Base-by-base conservation (phyloP, 2,888 invertebrate genomes). In the Acleris emargana region DNA sequence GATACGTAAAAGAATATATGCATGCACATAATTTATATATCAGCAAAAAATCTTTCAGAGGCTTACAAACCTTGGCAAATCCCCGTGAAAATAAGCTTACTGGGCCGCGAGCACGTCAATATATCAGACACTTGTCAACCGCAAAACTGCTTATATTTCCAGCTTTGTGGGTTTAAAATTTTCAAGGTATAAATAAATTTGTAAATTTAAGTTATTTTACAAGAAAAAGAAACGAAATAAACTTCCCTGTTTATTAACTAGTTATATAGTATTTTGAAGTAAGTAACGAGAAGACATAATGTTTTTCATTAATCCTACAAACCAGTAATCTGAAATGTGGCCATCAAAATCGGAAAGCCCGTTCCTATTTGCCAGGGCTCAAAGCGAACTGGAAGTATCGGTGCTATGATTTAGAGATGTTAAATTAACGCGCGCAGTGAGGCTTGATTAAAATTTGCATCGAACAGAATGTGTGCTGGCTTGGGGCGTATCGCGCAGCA, bases 121-220 rank as follows among this genome's bases (percentile, higher is more conserved):
- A 87, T 85, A 83, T 83, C 80, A 87, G 87, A 84, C 84, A 84
- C 80, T 86, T 87, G 84, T 84, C 84, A 83, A 80, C 78, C 73
- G 73, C 76, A 80, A 80, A 85, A 82, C 77, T 73, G 81, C 81
- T 83, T 80, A 86, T 76, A 80, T 77, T 82, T 80, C 75, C 77
- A 71, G 73, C 13, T 22, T n/a, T n/a, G n/a, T 18, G 55, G 55
- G 42, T 22, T 57, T 25, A 25, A 57, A 54, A 54, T 54, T 9
- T 20, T 18, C 3, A 16, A 16, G 16, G 1, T 18, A 54, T 20
- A 20, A 20, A 20, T 13, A n/a, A n/a, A 45, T n/a, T n/a, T 16
- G 13, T 1, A 5, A 5, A 43, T 1, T n/a, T 5, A 43, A 16
- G 0, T 43, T 43, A 5, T 6, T 6, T 16, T 3, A 6, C 1